Percentiles rank a stretch among this genome's conserved stretches.
Conservation (phyloP, 2,797 vertebrate species). For the Bradypus variegatus region DNA sequence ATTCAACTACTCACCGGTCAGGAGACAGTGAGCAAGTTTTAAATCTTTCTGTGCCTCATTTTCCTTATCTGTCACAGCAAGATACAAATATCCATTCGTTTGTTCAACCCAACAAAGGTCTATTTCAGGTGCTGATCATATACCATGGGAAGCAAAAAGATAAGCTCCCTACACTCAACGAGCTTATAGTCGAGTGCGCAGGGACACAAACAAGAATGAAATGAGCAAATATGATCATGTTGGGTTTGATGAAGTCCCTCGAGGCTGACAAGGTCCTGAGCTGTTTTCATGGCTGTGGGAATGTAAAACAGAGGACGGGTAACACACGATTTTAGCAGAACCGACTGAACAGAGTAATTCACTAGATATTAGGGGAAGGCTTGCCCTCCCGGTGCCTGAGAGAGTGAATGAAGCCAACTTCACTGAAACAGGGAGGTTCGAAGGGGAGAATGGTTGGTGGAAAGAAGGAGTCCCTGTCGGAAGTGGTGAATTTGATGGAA, state of each 20-base stretch:
- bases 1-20: not conserved
- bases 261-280: not conserved
- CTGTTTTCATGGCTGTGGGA: not conserved
- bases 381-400: not conserved
- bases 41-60: accelerated
- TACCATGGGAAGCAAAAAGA: not conserved
- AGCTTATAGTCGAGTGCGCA: no score
- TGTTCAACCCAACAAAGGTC: not conserved
- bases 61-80: not conserved
- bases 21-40: not conserved
- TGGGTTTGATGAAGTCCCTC: not conserved
- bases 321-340: not conserved
- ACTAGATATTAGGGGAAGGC: not conserved
- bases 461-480: not conserved
- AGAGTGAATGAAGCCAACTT: not conserved
- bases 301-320: not conserved
- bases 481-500: not conserved
- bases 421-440: not conserved
- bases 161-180: not conserved
- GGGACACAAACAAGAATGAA: not conserved
- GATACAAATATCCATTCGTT: not conserved
- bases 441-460: no score
- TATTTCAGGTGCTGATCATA: not conserved
- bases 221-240: not conserved
- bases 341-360: not conserved